A percentile compares a stretch with the other conserved stretches of the same genome.
phyloP scores from a whole-genome alignment of 2,888 invertebrate genomes.

The Chrysomela aeneicollis region DNA sequence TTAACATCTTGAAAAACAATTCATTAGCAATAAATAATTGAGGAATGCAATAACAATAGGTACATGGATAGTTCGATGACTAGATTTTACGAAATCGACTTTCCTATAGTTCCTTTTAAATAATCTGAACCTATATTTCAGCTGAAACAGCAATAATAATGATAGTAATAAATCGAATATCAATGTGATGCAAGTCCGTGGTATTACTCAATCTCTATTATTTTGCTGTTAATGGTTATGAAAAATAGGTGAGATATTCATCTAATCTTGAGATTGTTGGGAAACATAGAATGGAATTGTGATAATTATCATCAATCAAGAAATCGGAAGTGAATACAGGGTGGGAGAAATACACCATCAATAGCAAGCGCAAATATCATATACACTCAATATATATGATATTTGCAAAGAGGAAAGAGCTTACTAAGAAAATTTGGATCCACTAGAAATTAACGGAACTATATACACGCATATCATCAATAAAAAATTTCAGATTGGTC shows the following conservation, averaged over 20 bases:
- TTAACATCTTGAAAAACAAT: too few species aligned
- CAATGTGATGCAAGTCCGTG: conserved; percentile 11
- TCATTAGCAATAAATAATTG: too few species aligned
- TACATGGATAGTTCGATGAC: neutral
- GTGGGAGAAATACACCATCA: neutral
- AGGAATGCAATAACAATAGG: neutral
- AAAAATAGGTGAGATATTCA: neutral
- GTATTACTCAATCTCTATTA: conserved; percentile 16
- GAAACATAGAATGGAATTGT: conserved; percentile 5
- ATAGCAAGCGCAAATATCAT: too few species aligned
- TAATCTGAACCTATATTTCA: neutral
- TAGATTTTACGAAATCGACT: neutral
- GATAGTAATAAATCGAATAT: conserved; percentile 18
- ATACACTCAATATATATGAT: too few species aligned
- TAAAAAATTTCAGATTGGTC: too few species aligned
- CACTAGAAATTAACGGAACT: too few species aligned
- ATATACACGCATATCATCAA: too few species aligned
- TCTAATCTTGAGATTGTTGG: conserved; percentile 11
- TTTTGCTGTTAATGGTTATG: conserved; percentile 2
- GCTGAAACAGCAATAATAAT: conserved; percentile 2
- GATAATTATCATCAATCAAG: neutral
- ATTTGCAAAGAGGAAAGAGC: too few species aligned
- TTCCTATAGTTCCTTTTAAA: neutral
- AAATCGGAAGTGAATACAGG: neutral
- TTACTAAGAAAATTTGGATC: too few species aligned